Evolutionary conservation across 2,888 invertebrate genomes (phyloP), one percentile per base, ranked within the genome.

Genomic region (Sinopyrophorus schimmeli): DNA sequence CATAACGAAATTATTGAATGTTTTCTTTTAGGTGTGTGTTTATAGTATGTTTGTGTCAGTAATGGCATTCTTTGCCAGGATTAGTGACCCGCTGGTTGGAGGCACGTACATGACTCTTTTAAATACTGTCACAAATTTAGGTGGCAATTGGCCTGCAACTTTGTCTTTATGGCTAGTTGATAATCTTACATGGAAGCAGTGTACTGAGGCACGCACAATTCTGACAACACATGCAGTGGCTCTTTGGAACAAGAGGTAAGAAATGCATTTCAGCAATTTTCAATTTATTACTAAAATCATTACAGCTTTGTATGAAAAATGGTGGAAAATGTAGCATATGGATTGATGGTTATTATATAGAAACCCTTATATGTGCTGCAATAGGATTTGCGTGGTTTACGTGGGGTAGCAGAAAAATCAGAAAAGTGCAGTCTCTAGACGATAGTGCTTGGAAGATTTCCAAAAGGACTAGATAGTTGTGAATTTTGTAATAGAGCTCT

Each of bases 101-200:
- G 97, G 99, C 3, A 99, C 99, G 0, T 99, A 99, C 71, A 99
- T 99, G 99, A 99, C 99, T 0, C 78, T 99, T 37, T 77, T 99
- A 9, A 99, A 99, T 72, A 99, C 99, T 0, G 79, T 98, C 12
- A 84, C 88, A 32, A 99, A 99, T 77, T 80, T 99, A 47, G 99
- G 99, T n/a, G 93, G 93, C 3, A 97, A 95, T 69, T 98, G 97
- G 98, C 97, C 98, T 0, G 83, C 87, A 48, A 95, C 96, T 0
- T 76, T 94, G 2, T 87, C 93, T 0, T 78, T 97, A 3, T 95
- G 92, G 87, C 79, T 92, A 48, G 93, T 97, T 2, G 96, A 97
- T 74, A 82, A 86, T 5, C 73, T 96, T 3, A 95, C 96, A 0
- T 87, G 82, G 74, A 90, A 87, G 65, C 74, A 75, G 23, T 96